These are phyloP conservation scores for Cerastis leucographa DNA, from an alignment of 2,888 invertebrate genomes.

Conservation along the genomic window DNA sequence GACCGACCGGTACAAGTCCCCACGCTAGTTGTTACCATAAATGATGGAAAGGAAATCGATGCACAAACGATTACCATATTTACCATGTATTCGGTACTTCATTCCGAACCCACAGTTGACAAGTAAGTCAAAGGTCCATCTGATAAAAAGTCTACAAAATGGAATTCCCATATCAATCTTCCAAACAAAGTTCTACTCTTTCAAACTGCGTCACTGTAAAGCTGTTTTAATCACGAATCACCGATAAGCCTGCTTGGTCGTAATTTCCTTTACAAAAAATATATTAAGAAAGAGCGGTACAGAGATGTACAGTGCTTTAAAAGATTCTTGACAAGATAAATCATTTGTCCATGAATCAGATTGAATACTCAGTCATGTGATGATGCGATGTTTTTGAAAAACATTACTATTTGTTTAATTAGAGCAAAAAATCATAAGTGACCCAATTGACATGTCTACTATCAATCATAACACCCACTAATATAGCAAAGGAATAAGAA, in stretches of 20 bases:
- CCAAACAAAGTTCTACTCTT: background rate
- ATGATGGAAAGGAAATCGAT: too few relatives aligned
- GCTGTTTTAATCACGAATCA: background rate
- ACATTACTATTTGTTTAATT: conserved; percentile 22
- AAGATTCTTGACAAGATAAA: background rate
- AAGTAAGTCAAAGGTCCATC: background rate
- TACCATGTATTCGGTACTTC: too few relatives aligned
- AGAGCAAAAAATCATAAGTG: conserved; percentile 30
- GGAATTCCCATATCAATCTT: background rate
- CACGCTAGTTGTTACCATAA: background rate
- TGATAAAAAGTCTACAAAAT: background rate
- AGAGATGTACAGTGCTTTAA: too few relatives aligned
- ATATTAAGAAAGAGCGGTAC: too few relatives aligned
- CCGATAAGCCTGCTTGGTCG: too few relatives aligned
- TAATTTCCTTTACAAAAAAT: too few relatives aligned
- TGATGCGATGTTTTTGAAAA: conserved; percentile 9
- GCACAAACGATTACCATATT: too few relatives aligned
- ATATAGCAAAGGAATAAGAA: conserved; percentile 20
- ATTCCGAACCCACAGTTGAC: background rate
- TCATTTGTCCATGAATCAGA: background rate
- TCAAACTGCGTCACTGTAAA: background rate
- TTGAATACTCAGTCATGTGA: conserved; percentile 2
- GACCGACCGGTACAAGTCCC: background rate
- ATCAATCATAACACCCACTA: conserved; percentile 13
- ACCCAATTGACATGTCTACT: conserved; percentile 31